Conservation (phyloP, 2,888 invertebrate genomes). For the Ditula angustiorana region DNA sequence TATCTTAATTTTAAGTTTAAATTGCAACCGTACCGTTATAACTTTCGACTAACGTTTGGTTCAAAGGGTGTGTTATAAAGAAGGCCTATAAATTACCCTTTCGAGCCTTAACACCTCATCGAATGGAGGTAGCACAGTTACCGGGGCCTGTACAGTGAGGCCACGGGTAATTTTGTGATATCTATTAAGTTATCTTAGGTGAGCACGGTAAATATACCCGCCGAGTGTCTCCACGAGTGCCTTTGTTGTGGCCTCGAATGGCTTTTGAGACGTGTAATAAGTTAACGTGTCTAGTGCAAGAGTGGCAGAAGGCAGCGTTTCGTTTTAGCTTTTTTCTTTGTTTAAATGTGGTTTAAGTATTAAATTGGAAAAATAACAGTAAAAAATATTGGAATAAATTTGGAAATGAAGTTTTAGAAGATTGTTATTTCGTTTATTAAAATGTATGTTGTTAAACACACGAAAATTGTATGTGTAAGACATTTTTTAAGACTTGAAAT, state of each 20-base stretch:
- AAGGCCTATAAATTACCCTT: conserved; percentile 69
- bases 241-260: conserved; percentile 47
- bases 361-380: neutral
- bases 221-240: conserved; percentile 51
- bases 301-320: neutral
- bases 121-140: conserved; percentile 78
- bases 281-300: neutral
- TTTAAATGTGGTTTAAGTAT: no score
- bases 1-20: conserved; percentile 9
- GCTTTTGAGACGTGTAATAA: neutral
- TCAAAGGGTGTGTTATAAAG: conserved; percentile 21
- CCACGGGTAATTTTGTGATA: conserved; percentile 58
- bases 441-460: no score
- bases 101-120: conserved; percentile 76
- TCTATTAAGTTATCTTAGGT: conserved; percentile 73
- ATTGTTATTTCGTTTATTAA: no score
- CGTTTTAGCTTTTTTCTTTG: neutral
- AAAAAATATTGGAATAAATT: no score
- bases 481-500: no score
- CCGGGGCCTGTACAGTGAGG: conserved; percentile 67
- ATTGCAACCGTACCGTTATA: conserved; percentile 1
- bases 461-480: no score
- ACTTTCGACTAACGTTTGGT: neutral
- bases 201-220: conserved; percentile 61
- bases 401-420: no score